A percentile compares a stretch with the other conserved stretches of the same genome.
Conservation (phyloP, 2,888 invertebrate genomes). For the Empis stercorea region DNA sequence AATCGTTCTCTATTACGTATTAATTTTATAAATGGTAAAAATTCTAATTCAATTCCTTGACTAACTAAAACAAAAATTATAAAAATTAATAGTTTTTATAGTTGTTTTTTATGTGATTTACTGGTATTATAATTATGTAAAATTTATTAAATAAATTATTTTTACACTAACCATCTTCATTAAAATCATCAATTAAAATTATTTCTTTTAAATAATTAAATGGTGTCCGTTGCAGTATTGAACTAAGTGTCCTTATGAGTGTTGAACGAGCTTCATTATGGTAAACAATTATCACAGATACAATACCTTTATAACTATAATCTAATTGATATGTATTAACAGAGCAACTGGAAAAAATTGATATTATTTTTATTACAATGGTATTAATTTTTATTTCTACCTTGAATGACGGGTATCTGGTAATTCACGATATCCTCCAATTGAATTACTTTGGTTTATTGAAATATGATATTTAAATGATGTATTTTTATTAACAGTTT, state of each 20-base stretch:
- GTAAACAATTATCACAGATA: constrained; percentile 27
- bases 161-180: constrained; percentile 22
- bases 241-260: constrained; percentile 24
- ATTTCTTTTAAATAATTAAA: constrained; percentile 23
- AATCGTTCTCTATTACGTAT: constrained; percentile 21
- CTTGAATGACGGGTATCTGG: constrained; percentile 24
- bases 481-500: background rate
- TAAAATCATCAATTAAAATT: constrained; percentile 28
- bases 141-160: background rate
- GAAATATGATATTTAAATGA: background rate
- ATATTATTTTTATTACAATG: background rate
- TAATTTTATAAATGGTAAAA: constrained; percentile 12
- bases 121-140: background rate
- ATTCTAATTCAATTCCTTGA: constrained; percentile 7
- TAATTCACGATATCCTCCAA: constrained; percentile 20
- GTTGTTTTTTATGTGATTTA: too few relatives aligned
- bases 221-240: constrained; percentile 23
- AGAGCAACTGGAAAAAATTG: background rate
- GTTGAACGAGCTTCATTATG: constrained; percentile 28
- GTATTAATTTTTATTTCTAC: constrained; percentile 16
- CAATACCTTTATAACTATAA: constrained; percentile 1
- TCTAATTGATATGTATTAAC: background rate
- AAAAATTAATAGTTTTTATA: too few relatives aligned
- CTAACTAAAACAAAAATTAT: constrained; percentile 2
- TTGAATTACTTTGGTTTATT: constrained; percentile 18